Evolutionary conservation across 2,888 invertebrate genomes (phyloP), one percentile per base, ranked within the genome.

Genomic region (Agrochola macilenta): DNA sequence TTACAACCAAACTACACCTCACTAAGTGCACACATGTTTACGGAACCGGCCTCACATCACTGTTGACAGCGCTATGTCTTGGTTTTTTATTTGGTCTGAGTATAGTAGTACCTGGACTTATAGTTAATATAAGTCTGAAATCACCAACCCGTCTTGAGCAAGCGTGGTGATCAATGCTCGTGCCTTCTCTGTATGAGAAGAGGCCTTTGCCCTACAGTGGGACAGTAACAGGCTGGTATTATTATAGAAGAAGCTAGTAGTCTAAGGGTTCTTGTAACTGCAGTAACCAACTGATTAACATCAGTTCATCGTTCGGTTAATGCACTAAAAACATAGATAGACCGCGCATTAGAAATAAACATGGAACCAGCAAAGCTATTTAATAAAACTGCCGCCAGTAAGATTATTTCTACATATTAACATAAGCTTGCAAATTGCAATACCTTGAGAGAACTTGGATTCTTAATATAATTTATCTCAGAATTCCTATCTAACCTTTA

Each of bases 391-490:
- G 30, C 61, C 66, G 57, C 52, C 52, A 35, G 46, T 43, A 58
- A 79, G 61, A 80, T 80, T 70, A 80, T 74, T 66, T 70, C 66
- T 68, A 70, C 52, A 46, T 30, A 79, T 74, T 79, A 70, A 54
- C 64, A 79, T 74, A 84, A 52, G 66, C 57, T 65, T 60, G 60
- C 58, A 23, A 35, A 64, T 43, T 58, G 60, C 46, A 26, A 64
- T 58, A 79, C 69, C 58, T 69, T 58, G 30, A 49, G 46, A 46
- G 30, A 72, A 17, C 78, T 78, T 52, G 43, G 35, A 68, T 68
- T 57, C 52, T 72, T 71, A 49, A 60, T 54, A 54, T n/a, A 69
- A 57, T 58, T 39, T 70, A 72, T 72, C 39, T 39, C 30, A 63
- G 17, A 70, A 66, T 74, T 57, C 46, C 8, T 26, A 74, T 57